Conservation (phyloP, 2,888 invertebrate genomes). For the Parasteatoda lunata region DNA sequence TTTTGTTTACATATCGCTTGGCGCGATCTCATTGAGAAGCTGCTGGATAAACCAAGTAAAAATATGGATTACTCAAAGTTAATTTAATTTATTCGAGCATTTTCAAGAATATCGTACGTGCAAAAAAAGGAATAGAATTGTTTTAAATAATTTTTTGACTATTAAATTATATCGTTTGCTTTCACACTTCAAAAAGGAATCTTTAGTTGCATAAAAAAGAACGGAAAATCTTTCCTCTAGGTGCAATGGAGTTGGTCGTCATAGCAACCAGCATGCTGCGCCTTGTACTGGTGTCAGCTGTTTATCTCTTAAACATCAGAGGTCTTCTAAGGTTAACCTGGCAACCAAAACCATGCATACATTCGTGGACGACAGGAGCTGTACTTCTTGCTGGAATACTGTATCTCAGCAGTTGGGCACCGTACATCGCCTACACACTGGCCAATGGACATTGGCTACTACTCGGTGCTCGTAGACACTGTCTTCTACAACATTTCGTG, state of each 20-base stretch:
- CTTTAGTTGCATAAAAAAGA: too few relatives aligned
- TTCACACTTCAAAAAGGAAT: too few relatives aligned
- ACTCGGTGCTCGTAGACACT: conserved; percentile 59
- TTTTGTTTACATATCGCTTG: too few relatives aligned
- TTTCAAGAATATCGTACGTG: too few relatives aligned
- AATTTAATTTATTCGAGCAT: too few relatives aligned
- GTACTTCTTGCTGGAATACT: conserved; percentile 56
- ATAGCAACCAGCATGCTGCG: conserved; percentile 62
- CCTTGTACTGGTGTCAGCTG: conserved; percentile 45
- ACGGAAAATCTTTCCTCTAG: too few relatives aligned
- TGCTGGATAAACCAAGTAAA: too few relatives aligned
- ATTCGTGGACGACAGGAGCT: conserved; percentile 61
- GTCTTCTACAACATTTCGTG: conserved; percentile 65
- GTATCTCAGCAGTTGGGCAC: conserved; percentile 67
- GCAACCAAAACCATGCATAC: conserved; percentile 59
- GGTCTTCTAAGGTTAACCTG: conserved; percentile 55
- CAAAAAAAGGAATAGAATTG: too few relatives aligned
- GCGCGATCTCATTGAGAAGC: too few relatives aligned
- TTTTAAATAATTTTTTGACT: too few relatives aligned
- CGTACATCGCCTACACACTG: conserved; percentile 65
- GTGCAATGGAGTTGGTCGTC: conserved; percentile 55
- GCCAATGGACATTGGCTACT: conserved; percentile 67
- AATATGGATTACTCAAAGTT: too few relatives aligned
- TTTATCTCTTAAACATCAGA: conserved; percentile 61
- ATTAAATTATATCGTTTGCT: too few relatives aligned